Base-by-base conservation (phyloP, 2,113 vertebrate species). In the Sylvia atricapilla region DNA sequence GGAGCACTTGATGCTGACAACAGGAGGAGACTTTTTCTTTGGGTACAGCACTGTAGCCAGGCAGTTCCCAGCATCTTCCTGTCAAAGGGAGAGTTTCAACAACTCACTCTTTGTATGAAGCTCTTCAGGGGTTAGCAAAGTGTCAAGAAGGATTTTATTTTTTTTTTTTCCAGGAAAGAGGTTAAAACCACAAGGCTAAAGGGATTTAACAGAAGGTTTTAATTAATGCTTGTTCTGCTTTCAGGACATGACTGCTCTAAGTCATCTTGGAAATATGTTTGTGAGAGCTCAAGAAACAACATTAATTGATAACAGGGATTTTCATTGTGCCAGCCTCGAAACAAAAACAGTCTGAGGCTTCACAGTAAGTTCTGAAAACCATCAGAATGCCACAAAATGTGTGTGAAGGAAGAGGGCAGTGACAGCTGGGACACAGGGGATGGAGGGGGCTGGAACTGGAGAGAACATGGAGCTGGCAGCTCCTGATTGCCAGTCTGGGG, bases 41-140 rank as follows among this genome's bases (percentile, higher is more conserved):
- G 46, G 93, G 58, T 97, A 98, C 82, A 97, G 30, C 58, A 98
- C 98, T 3, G 62, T 94, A 14, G 98, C 98, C 17, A 94, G 82
- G 90, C 98, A 98, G 43, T 30, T 96, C 39, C 97, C 96, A 8
- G 89, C 64, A 11, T 83, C 50, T 70, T 94, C 87, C 98, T 98
- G 70, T 13, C 69, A 53, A 56, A 77, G 35, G 73, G 0, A 66
- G 47, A 58, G 41, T 56, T 92, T 18, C 7, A 81, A 78, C 35
- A 55, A 10, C 22, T 39, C 18, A 3, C 37, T 59, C 52, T 66
- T 56, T 30, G 31, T 28, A 10, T n/a, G 72, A 81, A 93, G 50
- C 46, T 90, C 13, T 43, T 33, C 33, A 25, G 47, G 55, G 49
- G 27, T 50, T 63, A 41, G 22, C 44, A 73, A 64, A 58, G 18